These are phyloP conservation scores for Parazoanthus atlanticus DNA, from an alignment of 92 coral and sea anemone genomes.

Conservation along the genomic window DNA sequence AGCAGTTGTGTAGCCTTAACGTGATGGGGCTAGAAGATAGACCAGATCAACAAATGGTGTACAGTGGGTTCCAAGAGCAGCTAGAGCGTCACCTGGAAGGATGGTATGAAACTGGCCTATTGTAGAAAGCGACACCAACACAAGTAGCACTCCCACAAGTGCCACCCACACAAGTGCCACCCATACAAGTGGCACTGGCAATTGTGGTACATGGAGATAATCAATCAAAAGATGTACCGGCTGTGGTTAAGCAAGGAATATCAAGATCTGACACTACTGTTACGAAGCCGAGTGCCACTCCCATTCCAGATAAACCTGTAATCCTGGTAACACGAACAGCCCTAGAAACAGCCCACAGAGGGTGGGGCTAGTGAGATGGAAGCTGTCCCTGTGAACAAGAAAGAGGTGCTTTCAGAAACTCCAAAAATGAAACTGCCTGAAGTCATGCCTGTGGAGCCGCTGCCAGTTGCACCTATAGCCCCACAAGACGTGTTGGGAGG, in stretches of 20 bases:
- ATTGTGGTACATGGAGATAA: not conserved
- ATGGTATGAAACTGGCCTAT: constrained; percentile 65
- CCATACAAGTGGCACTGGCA: not conserved
- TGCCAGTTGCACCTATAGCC: not conserved
- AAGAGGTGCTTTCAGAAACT: not conserved
- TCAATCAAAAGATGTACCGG: not conserved
- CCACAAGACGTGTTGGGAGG: not conserved
- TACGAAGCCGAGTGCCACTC: not conserved
- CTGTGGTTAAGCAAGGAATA: not conserved
- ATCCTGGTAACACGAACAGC: not conserved
- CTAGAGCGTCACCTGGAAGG: constrained; percentile 52
- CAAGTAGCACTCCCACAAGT: no score
- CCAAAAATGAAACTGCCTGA: not conserved
- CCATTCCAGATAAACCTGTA: not conserved
- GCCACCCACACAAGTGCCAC: constrained; percentile 10
- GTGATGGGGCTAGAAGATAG: constrained; percentile 66
- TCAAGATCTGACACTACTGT: not conserved
- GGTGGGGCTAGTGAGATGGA: not conserved
- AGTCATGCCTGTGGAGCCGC: not conserved
- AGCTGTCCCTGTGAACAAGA: not conserved
- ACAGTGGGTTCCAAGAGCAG: constrained; percentile 62
- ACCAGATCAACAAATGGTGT: constrained; percentile 54
- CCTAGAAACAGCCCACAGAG: not conserved
- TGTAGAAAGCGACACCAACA: constrained; percentile 57
- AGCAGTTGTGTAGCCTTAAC: constrained; percentile 56